phyloP scores from a whole-genome alignment of 2,797 vertebrate species.

The Melanotaenia maccullochi region DNA sequence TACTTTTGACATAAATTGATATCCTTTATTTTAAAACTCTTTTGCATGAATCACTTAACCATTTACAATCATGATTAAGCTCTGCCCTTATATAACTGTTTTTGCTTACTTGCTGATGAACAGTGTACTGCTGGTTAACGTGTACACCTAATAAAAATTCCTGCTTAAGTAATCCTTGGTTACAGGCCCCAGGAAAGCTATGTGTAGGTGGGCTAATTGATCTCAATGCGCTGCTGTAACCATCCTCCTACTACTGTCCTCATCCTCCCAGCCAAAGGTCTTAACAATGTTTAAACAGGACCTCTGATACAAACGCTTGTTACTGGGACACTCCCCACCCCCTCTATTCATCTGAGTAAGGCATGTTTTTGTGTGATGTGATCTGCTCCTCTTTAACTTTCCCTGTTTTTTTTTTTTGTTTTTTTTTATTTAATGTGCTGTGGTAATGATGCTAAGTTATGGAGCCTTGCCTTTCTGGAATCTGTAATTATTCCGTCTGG shows the following conservation, averaged over 20 bases:
- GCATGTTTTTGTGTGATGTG: conserved; percentile 19
- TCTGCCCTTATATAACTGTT: conserved; percentile 6
- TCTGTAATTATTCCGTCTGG: conserved; percentile 85
- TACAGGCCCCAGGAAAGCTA: conserved; percentile 29
- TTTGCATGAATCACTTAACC: background rate
- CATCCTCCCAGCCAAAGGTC: conserved; percentile 72
- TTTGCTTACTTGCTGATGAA: conserved; percentile 24
- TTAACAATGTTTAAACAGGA: conserved; percentile 70
- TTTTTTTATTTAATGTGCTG: conserved; percentile 58
- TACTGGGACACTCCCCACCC: conserved; percentile 41
- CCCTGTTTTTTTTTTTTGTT: conserved; percentile 20
- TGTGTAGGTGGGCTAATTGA: conserved; percentile 51
- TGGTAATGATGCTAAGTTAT: conserved; percentile 73
- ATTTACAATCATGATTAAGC: background rate
- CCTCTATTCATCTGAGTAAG: conserved; percentile 30
- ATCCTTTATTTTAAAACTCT: background rate
- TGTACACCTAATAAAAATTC: conserved; percentile 53
- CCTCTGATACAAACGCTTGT: conserved; percentile 33
- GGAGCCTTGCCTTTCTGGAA: conserved; percentile 70
- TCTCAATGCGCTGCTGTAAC: conserved; percentile 39
- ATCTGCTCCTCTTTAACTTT: conserved; percentile 7
- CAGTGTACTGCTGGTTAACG: conserved; percentile 11
- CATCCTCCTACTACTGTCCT: conserved; percentile 36
- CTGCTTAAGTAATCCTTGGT: conserved; percentile 37
- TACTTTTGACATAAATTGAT: background rate